A percentile compares a stretch with the other conserved stretches of the same genome.
phyloP scores from a whole-genome alignment of 2,797 vertebrate genomes.

The Hirundo rustica region DNA sequence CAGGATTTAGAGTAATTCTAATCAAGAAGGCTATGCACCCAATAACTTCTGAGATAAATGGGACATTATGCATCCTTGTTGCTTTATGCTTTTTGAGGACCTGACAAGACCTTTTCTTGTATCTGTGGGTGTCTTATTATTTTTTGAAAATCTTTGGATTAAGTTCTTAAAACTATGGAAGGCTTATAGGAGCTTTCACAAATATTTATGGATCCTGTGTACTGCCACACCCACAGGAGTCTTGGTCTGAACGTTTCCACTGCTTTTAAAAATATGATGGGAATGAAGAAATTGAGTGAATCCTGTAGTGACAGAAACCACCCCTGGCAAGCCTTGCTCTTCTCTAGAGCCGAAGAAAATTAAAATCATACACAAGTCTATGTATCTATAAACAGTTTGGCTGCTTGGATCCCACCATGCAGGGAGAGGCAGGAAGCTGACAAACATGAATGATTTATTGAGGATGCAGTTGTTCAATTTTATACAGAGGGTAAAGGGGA shows the following conservation, averaged over 20 bases:
- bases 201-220: not conserved
- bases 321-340: conserved; percentile 10
- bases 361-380: conserved; percentile 49
- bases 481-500: conserved; percentile 4
- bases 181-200: not conserved
- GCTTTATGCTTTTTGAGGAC: not conserved
- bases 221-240: not conserved
- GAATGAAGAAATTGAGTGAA: conserved; percentile 27
- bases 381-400: conserved; percentile 51
- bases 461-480: conserved; percentile 31
- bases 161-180: not conserved
- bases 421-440: conserved; percentile 60
- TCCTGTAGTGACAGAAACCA: conserved; percentile 22
- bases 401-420: conserved; percentile 10
- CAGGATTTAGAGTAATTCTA: not conserved
- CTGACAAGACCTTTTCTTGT: not conserved
- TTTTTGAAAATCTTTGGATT: not conserved
- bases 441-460: conserved; percentile 62
- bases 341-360: conserved; percentile 43
- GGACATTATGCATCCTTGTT: fast-evolving
- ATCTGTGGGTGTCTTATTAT: not conserved
- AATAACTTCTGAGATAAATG: not conserved
- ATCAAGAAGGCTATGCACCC: not conserved
- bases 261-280: not conserved
- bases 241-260: not conserved